phyloP scores from a whole-genome alignment of 2,888 invertebrate genomes.

The Thelaira solivaga region DNA sequence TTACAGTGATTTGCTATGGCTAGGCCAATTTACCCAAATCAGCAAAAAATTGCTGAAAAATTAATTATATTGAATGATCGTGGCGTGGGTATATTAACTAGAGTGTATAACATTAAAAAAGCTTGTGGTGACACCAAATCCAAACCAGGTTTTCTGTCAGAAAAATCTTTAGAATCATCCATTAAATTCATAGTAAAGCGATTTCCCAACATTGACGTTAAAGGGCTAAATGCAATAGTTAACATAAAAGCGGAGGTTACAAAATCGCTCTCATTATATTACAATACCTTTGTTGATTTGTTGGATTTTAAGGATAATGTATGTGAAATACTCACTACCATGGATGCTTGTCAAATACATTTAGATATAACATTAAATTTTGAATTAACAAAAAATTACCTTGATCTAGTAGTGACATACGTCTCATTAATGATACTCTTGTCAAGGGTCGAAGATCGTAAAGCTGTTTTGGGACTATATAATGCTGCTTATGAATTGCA shows the following conservation, averaged over 20 bases:
- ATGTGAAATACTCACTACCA: slow-evolving; percentile 92
- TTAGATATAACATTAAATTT: slow-evolving; percentile 97
- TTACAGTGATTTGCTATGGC: slow-evolving; percentile 80
- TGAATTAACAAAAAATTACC: slow-evolving; percentile 95
- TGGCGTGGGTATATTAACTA: slow-evolving; percentile 96
- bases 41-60: slow-evolving; percentile 98
- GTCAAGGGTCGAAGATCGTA: slow-evolving; percentile 97
- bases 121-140: slow-evolving; percentile 99
- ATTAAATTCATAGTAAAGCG: slow-evolving; percentile 95
- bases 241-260: slow-evolving; percentile 95
- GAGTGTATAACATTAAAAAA: slow-evolving; percentile 99
- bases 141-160: slow-evolving; percentile 97
- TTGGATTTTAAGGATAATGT: slow-evolving; percentile 98
- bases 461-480: slow-evolving; percentile 96
- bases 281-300: slow-evolving; percentile 99
- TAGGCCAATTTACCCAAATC: slow-evolving; percentile 87
- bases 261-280: slow-evolving; percentile 96
- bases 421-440: slow-evolving; percentile 97
- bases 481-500: slow-evolving; percentile 99
- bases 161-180: slow-evolving; percentile 97
- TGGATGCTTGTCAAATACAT: slow-evolving; percentile 97
- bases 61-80: slow-evolving; percentile 97
- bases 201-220: slow-evolving; percentile 96
- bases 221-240: slow-evolving; percentile 91
- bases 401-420: slow-evolving; percentile 96